phyloP scores from a whole-genome alignment of 2,113 vertebrate species.

The Ciconia boyciana region DNA sequence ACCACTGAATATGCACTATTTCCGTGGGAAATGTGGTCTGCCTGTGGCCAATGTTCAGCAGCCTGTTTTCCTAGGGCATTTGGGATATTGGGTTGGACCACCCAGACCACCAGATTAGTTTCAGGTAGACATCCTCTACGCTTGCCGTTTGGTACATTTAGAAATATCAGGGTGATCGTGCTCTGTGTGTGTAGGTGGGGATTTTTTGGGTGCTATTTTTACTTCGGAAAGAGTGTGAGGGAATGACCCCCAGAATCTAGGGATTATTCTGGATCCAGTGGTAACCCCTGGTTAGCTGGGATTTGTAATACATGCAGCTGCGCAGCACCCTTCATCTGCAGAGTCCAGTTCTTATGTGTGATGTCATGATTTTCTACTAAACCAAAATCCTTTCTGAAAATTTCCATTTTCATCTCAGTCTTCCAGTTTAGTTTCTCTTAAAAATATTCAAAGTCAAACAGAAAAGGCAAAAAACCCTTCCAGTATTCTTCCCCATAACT shows the following conservation, averaged over 20 bases:
- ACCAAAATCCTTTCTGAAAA: background rate
- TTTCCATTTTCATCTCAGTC: background rate
- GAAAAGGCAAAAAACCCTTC: background rate
- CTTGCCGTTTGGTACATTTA: background rate
- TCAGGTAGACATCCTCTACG: background rate
- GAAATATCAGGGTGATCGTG: background rate
- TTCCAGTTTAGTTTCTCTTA: background rate
- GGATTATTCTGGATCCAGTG: background rate
- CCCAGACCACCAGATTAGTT: background rate
- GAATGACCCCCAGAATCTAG: background rate
- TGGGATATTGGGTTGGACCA: background rate
- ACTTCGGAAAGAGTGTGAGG: background rate
- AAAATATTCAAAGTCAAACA: background rate
- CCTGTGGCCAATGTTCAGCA: background rate
- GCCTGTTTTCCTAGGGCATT: background rate
- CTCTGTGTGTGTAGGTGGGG: background rate
- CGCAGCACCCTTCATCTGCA: rapidly evolving
- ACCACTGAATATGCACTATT: rapidly evolving
- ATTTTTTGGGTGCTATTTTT: background rate
- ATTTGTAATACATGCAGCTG: background rate
- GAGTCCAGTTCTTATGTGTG: background rate
- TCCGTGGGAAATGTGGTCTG: background rate
- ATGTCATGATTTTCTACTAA: background rate
- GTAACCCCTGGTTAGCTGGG: background rate
- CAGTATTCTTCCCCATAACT: background rate